Evolutionary conservation across 2,797 vertebrate species (phyloP), one percentile per base, ranked within the genome.

Genomic region (Leuciscus waleckii): DNA sequence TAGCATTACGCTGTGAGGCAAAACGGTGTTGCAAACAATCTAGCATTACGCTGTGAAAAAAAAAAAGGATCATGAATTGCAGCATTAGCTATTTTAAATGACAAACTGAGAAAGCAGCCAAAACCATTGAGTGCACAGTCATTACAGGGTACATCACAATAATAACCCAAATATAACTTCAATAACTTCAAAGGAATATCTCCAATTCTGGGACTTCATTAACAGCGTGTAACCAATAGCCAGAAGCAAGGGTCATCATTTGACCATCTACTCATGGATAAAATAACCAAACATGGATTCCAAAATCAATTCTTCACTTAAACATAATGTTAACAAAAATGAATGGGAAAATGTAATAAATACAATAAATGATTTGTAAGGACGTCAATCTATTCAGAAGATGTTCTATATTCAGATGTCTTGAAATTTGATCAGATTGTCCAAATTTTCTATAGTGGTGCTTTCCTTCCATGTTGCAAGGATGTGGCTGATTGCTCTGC

Each of bases 231-330:
- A 70, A 14, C 17, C 65, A 26, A 23, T 26, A 94, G 91, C 94
- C 90, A 90, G 92, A 92, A 91, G 88, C 90, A 68, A 37, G 1
- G 92, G 21, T 92, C 93, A 94, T 94, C 93, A 95, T 94, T 94
- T 93, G 86, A 93, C 91, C 92, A 92, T 92, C 93, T 94, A 95
- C 92, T 91, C 91, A 94, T 94, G 93, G 92, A 94, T 93, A 92
- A 94, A 93, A 89, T 92, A 92, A 91, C 89, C 87, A 88, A 89
- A 93, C 91, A 93, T 92, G 84, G 90, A 94, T 95, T 94, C 91
- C 89, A 92, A 87, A 94, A 95, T 95, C 93, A 93, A 94, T 94
- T 92, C 92, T 92, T 94, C 91, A 92, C 92, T 92, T 91, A 94
- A 94, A 94, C 92, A 91, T 93, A 91, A 92, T 89, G 91, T 89